Evolutionary conservation across 1,140 invertebrate species (phyloP).

Genomic region (Sitophilus oryzae): DNA sequence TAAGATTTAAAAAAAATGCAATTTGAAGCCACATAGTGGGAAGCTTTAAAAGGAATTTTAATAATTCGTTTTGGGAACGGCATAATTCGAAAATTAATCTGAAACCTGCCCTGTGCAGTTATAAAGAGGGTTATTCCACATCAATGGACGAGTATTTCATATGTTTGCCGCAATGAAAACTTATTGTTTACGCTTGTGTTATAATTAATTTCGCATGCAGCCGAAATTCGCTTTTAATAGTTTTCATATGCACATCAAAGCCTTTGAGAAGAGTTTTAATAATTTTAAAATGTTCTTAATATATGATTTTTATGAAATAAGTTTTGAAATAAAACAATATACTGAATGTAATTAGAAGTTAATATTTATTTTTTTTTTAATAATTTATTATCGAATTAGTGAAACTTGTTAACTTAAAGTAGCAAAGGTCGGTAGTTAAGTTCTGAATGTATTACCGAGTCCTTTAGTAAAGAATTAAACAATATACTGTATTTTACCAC

Average conservation of each 20-base stretch:
- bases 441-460: neutral
- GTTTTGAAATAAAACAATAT: neutral
- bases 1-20: too few relatives aligned
- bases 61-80: too few relatives aligned
- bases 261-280: too few relatives aligned
- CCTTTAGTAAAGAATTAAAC: neutral
- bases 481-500: neutral
- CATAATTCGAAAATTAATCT: neutral
- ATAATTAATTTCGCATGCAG: slow-evolving; percentile 24
- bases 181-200: slow-evolving; percentile 19
- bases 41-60: too few relatives aligned
- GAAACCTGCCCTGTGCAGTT: slow-evolving; percentile 18
- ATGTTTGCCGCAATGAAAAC: slow-evolving; percentile 26
- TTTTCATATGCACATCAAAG: neutral
- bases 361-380: too few relatives aligned
- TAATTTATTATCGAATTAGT: too few relatives aligned
- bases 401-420: too few relatives aligned
- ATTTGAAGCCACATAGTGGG: too few relatives aligned
- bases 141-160: slow-evolving; percentile 27
- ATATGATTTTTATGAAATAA: neutral
- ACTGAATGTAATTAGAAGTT: too few relatives aligned
- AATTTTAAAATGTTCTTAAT: too few relatives aligned
- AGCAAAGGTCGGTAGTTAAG: neutral
- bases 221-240: slow-evolving; percentile 11
- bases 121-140: slow-evolving; percentile 26